phyloP scores from a whole-genome alignment of 2,797 vertebrate genomes.

The Aulostomus chinensis region DNA sequence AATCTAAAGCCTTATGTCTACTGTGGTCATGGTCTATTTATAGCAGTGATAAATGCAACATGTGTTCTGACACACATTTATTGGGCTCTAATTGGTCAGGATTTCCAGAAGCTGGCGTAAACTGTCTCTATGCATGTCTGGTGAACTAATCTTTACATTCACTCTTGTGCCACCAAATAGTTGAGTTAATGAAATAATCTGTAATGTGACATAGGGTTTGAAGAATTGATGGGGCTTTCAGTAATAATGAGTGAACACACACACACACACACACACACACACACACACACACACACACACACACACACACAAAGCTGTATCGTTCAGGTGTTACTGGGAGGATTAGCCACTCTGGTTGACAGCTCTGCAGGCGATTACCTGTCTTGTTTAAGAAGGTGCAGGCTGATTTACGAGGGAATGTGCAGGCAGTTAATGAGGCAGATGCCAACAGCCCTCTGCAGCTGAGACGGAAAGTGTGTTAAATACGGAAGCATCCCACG shows the following conservation, averaged over 20 bases:
- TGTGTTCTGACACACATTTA: conserved; percentile 29
- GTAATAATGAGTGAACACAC: conserved; percentile 3
- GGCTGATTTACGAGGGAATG: conserved; percentile 51
- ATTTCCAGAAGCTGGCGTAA: conserved; percentile 13
- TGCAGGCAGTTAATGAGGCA: conserved; percentile 25
- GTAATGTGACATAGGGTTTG: background rate
- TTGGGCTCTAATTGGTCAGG: conserved; percentile 30
- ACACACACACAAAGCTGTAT: background rate
- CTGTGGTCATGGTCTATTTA: conserved; percentile 1
- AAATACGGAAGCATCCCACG: conserved; percentile 58
- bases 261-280: background rate
- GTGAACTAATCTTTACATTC: conserved; percentile 12
- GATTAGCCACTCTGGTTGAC: conserved; percentile 41
- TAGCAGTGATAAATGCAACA: background rate
- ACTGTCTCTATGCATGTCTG: no score
- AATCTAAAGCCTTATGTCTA: conserved; percentile 14
- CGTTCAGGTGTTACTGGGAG: conserved; percentile 34
- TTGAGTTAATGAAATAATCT: background rate
- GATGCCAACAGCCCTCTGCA: conserved; percentile 43
- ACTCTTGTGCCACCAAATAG: background rate
- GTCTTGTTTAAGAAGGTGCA: conserved; percentile 47
- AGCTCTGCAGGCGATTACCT: conserved; percentile 39
- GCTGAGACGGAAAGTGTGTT: conserved; percentile 57
- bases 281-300: background rate
- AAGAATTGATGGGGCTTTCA: conserved; percentile 17